Evolutionary conservation across 2,888 invertebrate genomes (phyloP), one percentile per base, ranked within the genome.

Genomic region (Eupithecia centaureata): DNA sequence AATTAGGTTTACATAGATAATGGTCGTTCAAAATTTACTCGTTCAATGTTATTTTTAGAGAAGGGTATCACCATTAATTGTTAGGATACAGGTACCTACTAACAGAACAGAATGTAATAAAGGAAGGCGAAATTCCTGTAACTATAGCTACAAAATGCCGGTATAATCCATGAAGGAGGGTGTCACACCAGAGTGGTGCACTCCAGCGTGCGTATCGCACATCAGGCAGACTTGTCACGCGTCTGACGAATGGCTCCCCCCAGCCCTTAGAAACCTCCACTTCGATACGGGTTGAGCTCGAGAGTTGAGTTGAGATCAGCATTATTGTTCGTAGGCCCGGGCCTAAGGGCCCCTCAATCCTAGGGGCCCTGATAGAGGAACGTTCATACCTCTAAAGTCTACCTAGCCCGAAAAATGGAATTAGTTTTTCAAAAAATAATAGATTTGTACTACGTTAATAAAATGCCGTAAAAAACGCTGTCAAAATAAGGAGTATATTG

Each of bases 131-230:
- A 47, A 22, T 47, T 0, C 47, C 47, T 22, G 22, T 47, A 47
- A 10, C 2, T 18, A 42, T 5, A n/a, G n/a, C n/a, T 18, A 42
- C 47, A 47, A 47, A 47, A 47, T 22, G 47, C 18, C 18, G 18
- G 38, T 47, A 47, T 42, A 42, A 54, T 28, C 28, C 18, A 54
- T 30, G 54, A 32, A 57, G 1, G 30, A 18, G 32, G 32, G 57
- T 56, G 56, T 57, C 30, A 57, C 57, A 57, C 5, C 32, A 18
- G 56, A 30, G 56, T 28, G 54, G 54, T n/a, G 56, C 56, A 33
- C 57, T 57, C 57, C 32, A 57, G 57, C 57, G 35, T 59, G 59
- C 59, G 35, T 58, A 58, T 58, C 56, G 57, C 22, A 57, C 57
- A 57, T 57, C 56, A n/a, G 30, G 32, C 33, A 22, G 57, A 57